These are phyloP conservation scores for Scleropages formosus DNA, from an alignment of 2,797 vertebrate species.

Conservation along the genomic window DNA sequence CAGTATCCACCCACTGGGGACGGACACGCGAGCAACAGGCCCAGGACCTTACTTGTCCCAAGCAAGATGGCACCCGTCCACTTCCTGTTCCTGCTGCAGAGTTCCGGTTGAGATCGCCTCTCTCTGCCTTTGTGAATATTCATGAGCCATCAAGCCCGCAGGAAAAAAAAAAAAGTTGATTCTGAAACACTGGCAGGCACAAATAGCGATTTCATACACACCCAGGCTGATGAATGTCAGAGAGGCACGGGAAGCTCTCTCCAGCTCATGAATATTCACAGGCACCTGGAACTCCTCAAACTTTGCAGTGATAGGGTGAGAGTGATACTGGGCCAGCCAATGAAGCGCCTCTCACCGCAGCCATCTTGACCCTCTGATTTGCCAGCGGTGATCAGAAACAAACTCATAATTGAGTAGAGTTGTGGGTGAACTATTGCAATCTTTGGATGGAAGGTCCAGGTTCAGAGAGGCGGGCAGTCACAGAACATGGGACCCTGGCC, in stretches of 20 bases:
- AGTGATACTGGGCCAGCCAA: neutral
- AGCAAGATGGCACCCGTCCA: slow-evolving; percentile 40
- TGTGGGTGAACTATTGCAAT: slow-evolving; percentile 52
- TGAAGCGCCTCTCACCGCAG: neutral
- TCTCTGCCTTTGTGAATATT: slow-evolving; percentile 24
- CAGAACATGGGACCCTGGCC: slow-evolving; percentile 69
- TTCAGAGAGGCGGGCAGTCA: slow-evolving; percentile 45
- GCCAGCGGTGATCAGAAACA: slow-evolving; percentile 43
- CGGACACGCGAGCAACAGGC: slow-evolving; percentile 79
- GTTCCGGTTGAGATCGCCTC: slow-evolving; percentile 28
- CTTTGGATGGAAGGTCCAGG: neutral
- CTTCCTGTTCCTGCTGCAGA: slow-evolving; percentile 34
- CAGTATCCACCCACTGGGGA: slow-evolving; percentile 91
- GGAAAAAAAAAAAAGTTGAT: neutral
- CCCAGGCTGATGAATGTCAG: slow-evolving; percentile 5
- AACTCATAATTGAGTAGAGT: slow-evolving; percentile 46
- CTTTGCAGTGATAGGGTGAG: neutral
- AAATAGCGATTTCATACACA: slow-evolving; percentile 32
- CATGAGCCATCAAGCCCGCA: slow-evolving; percentile 22
- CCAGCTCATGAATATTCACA: slow-evolving; percentile 46
- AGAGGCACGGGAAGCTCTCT: neutral
- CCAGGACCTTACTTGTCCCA: slow-evolving; percentile 33
- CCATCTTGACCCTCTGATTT: slow-evolving; percentile 47
- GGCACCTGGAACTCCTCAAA: slow-evolving; percentile 17
- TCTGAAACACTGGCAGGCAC: slow-evolving; percentile 11